Conservation (phyloP, 2,888 invertebrate species). For the Thymelicus acteon region DNA sequence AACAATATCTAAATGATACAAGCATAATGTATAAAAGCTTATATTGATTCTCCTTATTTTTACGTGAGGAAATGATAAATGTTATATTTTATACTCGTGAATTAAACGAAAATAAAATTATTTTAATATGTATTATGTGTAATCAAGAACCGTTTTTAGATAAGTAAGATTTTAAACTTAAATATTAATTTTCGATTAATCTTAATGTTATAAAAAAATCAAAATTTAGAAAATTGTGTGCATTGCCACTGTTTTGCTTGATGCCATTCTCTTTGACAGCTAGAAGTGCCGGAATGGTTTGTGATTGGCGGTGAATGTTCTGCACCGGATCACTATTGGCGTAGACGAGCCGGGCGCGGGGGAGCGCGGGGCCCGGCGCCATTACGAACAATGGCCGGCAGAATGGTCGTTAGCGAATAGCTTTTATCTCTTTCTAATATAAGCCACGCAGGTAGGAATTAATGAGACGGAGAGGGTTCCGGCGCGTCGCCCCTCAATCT, state of each 20-base stretch:
- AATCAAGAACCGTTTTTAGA: too few species aligned
- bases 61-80: too few species aligned
- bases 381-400: conserved; percentile 83
- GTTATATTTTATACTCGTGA: too few species aligned
- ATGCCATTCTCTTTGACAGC: conserved; percentile 81
- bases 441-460: conserved; percentile 83
- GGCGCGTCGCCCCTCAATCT: conserved; percentile 64
- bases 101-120: too few species aligned
- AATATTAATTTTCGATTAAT: too few species aligned
- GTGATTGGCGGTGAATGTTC: conserved; percentile 85
- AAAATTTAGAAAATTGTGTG: conserved; percentile 34
- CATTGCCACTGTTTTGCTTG: conserved; percentile 69
- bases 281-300: conserved; percentile 84
- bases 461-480: conserved; percentile 83
- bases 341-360: conserved; percentile 73
- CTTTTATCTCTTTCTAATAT: conserved; percentile 85
- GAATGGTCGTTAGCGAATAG: conserved; percentile 83
- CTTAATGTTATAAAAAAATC: too few species aligned
- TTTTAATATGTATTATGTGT: too few species aligned
- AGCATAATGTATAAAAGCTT: too few species aligned
- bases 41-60: too few species aligned
- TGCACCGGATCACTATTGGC: conserved; percentile 84
- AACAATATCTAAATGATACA: too few species aligned
- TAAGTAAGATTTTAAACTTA: too few species aligned
- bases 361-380: conserved; percentile 78